phyloP scores from a whole-genome alignment of 2,113 vertebrate genomes.

The Acanthochromis polyacanthus region DNA sequence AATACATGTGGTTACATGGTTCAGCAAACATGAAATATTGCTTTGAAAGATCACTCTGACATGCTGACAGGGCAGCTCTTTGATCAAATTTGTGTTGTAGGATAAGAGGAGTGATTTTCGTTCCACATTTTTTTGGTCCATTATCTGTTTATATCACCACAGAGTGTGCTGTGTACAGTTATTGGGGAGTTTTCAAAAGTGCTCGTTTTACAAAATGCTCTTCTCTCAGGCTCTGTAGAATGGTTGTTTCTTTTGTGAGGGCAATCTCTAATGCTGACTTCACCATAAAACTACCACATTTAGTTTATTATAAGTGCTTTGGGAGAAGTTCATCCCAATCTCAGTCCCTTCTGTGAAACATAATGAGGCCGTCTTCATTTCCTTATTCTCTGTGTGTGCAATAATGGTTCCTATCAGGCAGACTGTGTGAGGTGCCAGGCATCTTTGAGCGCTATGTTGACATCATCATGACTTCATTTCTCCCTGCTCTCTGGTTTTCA shows the following conservation, averaged over 20 bases:
- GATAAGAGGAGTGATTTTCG: constrained; percentile 16
- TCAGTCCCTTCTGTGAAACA: constrained; percentile 13
- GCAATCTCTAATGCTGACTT: background rate
- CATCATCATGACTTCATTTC: constrained; percentile 55
- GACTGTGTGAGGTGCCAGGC: constrained; percentile 49
- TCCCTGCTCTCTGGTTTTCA: constrained; percentile 22
- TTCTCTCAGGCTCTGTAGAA: constrained; percentile 10
- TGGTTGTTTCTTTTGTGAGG: background rate
- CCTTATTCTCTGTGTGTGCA: constrained; percentile 12
- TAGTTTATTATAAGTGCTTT: constrained; percentile 22
- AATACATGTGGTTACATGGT: constrained; percentile 40
- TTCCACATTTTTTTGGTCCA: constrained; percentile 14
- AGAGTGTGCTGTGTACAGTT: background rate
- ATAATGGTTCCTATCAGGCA: constrained; percentile 15
- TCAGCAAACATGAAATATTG: constrained; percentile 39
- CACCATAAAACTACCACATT: constrained; percentile 11
- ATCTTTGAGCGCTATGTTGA: constrained; percentile 29
- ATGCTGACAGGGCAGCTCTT: constrained; percentile 1
- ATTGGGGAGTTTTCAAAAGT: background rate
- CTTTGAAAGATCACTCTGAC: constrained; percentile 26
- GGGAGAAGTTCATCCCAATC: constrained; percentile 3
- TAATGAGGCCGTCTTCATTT: constrained; percentile 27
- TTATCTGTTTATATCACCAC: constrained; percentile 21
- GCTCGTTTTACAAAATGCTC: constrained; percentile 8
- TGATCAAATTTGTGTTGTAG: constrained; percentile 26